These are phyloP conservation scores for Drosophila birchii DNA, from an alignment of 2,888 invertebrate species.

Conservation along the genomic window DNA sequence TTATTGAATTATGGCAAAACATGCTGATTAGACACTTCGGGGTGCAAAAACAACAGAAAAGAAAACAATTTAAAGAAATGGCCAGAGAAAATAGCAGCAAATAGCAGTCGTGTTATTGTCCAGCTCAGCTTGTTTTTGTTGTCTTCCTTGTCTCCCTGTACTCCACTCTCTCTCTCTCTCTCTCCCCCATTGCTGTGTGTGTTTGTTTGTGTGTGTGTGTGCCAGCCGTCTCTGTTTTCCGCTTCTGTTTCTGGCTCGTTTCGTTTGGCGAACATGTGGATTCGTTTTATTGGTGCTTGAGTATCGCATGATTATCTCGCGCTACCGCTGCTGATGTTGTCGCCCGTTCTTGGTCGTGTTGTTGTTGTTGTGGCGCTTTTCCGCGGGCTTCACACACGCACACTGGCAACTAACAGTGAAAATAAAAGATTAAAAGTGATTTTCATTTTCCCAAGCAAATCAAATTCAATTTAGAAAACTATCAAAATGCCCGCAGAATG, in stretches of 20 bases:
- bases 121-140: conserved; percentile 41
- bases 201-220: conserved; percentile 2
- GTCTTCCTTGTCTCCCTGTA: conserved; percentile 17
- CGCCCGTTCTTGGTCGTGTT: conserved; percentile 20
- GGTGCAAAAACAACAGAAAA: conserved; percentile 3
- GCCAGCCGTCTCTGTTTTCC: conserved; percentile 19
- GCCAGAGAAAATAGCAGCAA: conserved; percentile 7
- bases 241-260: conserved; percentile 23
- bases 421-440: conserved; percentile 4
- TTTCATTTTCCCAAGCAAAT: conserved; percentile 16
- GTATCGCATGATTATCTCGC: conserved; percentile 77
- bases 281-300: conserved; percentile 80
- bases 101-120: conserved; percentile 22
- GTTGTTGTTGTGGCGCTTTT: conserved; percentile 66
- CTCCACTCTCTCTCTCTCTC: conserved; percentile 1
- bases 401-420: neutral
- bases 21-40: conserved; percentile 22
- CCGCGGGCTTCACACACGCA: conserved; percentile 56
- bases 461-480: conserved; percentile 36
- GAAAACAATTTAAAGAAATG: conserved; percentile 1
- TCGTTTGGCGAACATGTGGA: conserved; percentile 71
- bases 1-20: conserved; percentile 38
- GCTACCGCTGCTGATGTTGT: conserved; percentile 43
- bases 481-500: conserved; percentile 19
- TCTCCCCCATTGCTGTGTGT: neutral